phyloP scores from a whole-genome alignment of 1,140 invertebrate species.

The Drosophila baimaii region DNA sequence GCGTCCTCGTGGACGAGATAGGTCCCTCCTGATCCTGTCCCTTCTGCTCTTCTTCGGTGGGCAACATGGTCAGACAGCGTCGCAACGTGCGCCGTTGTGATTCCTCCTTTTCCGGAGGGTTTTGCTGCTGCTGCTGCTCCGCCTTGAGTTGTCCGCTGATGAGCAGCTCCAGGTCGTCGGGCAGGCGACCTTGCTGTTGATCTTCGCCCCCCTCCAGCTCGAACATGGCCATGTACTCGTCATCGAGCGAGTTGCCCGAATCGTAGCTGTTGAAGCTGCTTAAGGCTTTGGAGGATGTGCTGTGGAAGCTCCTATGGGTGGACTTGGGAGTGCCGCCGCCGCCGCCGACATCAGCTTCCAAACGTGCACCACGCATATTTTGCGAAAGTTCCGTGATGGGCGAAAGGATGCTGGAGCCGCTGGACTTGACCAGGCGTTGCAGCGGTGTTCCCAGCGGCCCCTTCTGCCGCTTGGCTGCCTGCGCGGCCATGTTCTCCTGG shows the following conservation, averaged over 20 bases:
- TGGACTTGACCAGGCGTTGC: conserved; percentile 57
- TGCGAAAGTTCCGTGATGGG: conserved; percentile 67
- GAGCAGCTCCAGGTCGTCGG: conserved; percentile 79
- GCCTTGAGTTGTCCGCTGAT: conserved; percentile 60
- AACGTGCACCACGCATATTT: conserved; percentile 42
- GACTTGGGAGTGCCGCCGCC: conserved; percentile 58
- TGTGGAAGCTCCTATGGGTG: conserved; percentile 69
- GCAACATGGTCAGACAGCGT: conserved; percentile 78
- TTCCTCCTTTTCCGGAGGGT: conserved; percentile 16
- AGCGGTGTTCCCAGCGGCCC: conserved; percentile 29
- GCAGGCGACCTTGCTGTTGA: conserved; percentile 46
- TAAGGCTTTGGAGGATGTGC: conserved; percentile 71
- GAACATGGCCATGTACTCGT: conserved; percentile 88
- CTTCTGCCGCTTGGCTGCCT: conserved; percentile 40
- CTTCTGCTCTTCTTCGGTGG: conserved; percentile 38
- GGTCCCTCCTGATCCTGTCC: neutral
- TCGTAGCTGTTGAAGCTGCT: conserved; percentile 84
- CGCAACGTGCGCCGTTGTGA: conserved; percentile 52
- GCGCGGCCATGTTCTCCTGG: neutral
- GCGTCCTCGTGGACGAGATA: neutral
- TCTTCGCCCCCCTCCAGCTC: conserved; percentile 85
- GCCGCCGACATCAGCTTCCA: conserved; percentile 23
- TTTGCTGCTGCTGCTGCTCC: conserved; percentile 29
- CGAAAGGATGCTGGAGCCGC: conserved; percentile 37
- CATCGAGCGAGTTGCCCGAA: conserved; percentile 86